Percentiles rank a stretch among this genome's conserved stretches.
Evolutionary conservation across 2,113 vertebrate species (phyloP).

Genomic region (Tachycineta bicolor): DNA sequence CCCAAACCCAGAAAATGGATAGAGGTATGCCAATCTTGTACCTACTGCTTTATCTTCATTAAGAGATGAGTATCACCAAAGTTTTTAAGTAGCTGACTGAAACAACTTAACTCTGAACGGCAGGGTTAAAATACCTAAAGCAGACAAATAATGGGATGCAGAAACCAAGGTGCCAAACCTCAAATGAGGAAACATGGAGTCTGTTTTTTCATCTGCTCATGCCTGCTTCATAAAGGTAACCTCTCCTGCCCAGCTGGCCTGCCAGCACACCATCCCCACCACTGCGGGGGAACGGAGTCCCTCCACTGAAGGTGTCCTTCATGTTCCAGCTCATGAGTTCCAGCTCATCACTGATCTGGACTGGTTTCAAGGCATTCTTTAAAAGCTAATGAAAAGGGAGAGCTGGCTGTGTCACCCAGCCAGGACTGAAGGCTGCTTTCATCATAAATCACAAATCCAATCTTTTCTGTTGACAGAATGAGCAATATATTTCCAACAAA

Average conservation of each 20-base stretch:
- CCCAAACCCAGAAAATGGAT: background rate
- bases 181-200: background rate
- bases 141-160: background rate
- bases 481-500: background rate
- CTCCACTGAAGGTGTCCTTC: background rate
- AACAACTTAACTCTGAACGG: background rate
- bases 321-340: background rate
- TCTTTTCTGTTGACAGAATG: background rate
- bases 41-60: background rate
- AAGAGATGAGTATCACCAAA: background rate
- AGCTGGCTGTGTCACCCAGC: background rate
- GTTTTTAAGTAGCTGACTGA: background rate
- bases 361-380: background rate
- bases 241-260: background rate
- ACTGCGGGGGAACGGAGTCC: rapidly evolving
- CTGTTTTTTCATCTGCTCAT: background rate
- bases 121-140: background rate
- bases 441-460: background rate
- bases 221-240: background rate
- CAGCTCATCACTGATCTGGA: background rate
- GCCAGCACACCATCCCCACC: background rate
- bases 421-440: background rate
- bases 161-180: background rate
- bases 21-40: background rate
- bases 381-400: background rate